Evolutionary conservation across 2,113 vertebrate genomes (phyloP).

Genomic region (Saimiri boliviensis): DNA sequence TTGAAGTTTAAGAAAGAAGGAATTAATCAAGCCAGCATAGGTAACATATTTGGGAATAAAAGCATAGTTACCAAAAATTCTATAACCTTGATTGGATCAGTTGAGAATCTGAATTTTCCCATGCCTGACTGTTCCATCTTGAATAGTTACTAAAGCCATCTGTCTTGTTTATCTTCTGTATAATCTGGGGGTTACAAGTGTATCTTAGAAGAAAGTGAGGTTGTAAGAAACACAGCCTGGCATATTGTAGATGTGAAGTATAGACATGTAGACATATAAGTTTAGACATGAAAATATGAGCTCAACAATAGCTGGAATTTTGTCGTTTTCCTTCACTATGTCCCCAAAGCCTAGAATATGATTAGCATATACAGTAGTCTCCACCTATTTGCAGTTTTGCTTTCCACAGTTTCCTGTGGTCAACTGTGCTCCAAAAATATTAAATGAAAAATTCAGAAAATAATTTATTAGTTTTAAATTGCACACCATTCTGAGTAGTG

Average conservation of each 20-base stretch:
- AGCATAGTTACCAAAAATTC: background rate
- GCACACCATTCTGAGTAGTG: background rate
- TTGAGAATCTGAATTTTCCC: background rate
- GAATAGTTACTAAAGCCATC: background rate
- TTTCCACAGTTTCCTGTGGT: background rate
- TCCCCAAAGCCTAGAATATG: background rate
- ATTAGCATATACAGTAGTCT: background rate
- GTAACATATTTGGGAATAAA: background rate
- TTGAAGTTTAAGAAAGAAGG: background rate
- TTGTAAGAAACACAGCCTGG: background rate
- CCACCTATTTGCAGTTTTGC: background rate
- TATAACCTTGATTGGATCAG: background rate
- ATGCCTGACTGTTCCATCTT: background rate
- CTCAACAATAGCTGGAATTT: background rate
- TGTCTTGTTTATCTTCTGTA: background rate
- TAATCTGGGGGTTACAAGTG: background rate
- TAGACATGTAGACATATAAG: too few species aligned
- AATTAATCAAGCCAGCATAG: background rate
- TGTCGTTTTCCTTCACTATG: background rate
- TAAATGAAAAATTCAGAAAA: background rate
- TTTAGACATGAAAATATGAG: background rate
- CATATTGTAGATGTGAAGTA: background rate
- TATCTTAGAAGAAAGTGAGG: fast-evolving
- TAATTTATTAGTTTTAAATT: background rate
- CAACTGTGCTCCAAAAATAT: background rate